Percentiles rank a stretch among this genome's conserved stretches.
Conservation (phyloP, 1,140 invertebrate genomes). For the Lucilia sericata region DNA sequence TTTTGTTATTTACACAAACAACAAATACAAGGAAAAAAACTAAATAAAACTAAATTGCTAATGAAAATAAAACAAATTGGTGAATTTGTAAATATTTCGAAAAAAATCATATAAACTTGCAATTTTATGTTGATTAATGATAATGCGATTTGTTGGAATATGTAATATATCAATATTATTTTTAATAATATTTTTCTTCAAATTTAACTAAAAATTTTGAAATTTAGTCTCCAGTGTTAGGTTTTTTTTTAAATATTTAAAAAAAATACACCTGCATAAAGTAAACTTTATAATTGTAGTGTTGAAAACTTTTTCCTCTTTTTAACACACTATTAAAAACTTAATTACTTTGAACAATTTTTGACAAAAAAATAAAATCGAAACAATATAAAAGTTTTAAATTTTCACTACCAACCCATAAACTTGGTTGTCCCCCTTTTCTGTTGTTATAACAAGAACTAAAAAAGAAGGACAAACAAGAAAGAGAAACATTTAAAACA, state of each 20-base stretch:
- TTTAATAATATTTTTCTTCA: too few species aligned
- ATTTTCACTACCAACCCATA: not conserved
- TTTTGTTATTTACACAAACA: slow-evolving; percentile 41
- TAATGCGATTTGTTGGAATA: not conserved
- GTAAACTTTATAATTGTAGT: not conserved
- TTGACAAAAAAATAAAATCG: not conserved
- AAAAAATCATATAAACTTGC: not conserved
- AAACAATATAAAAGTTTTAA: not conserved
- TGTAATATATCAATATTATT: not conserved
- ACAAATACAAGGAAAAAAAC: not conserved
- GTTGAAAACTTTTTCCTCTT: not conserved
- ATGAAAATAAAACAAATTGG: not conserved
- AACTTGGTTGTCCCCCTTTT: not conserved
- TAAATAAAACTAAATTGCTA: not conserved
- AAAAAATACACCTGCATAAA: not conserved
- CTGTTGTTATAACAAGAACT: not conserved
- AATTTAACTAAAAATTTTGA: too few species aligned
- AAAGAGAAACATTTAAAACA: slow-evolving; percentile 20
- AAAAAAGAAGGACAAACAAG: too few species aligned
- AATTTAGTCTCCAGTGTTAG: too few species aligned
- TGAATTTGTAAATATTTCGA: not conserved
- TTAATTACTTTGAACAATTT: slow-evolving; percentile 1
- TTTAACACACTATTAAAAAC: slow-evolving; percentile 7
- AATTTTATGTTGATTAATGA: not conserved
- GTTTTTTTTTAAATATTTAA: too few species aligned